Evolutionary conservation across 2,113 vertebrate genomes (phyloP), one percentile per base, ranked within the genome.

Genomic region (Pungitius pungitius): DNA sequence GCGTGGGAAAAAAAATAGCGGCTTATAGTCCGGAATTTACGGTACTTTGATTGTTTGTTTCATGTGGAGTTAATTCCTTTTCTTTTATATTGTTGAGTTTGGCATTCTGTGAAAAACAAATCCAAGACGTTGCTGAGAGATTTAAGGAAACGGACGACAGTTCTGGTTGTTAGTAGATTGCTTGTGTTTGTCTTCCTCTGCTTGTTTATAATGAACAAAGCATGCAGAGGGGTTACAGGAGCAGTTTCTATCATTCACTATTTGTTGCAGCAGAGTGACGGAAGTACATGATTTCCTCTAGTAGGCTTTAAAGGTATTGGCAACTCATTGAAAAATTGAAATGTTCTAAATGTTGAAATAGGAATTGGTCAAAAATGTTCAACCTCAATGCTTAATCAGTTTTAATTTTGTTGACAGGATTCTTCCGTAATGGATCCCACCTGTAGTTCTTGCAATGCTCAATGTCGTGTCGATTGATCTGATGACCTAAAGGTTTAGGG

Each of bases 401-500:
- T 52, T 52, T 11, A 52, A 22, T 51, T n/a, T 20, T 7, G 4
- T 26, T 70, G 55, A 37, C 12, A 24, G 12, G 18, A 20, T 45
- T 27, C 2, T 22, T 14, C 14, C 30, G 15, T 24, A 15, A 64
- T 17, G 26, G 35, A 62, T 39, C 58, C 22, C 40, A 45, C 39
- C 33, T 61, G 8, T 20, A 20, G 26, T 56, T 47, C 40, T 30
- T n/a, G 10, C 14, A 43, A 59, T 37, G n/a, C 20, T 59, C 33
- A 14, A 6, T 59, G 60, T 9, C 60, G 2, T 33, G 26, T 57
- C 27, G 12, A 58, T 22, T 11, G 3, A 42, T 9, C n/a, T 27
- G 37, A 65, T 65, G 49, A 73, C 15, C 47, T 17, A 27, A 54
- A 17, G 69, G 67, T 64, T 61, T 54, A 37, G 61, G 24, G 15